Conservation (phyloP, 2,888 invertebrate genomes). For the Acleris emargana region DNA sequence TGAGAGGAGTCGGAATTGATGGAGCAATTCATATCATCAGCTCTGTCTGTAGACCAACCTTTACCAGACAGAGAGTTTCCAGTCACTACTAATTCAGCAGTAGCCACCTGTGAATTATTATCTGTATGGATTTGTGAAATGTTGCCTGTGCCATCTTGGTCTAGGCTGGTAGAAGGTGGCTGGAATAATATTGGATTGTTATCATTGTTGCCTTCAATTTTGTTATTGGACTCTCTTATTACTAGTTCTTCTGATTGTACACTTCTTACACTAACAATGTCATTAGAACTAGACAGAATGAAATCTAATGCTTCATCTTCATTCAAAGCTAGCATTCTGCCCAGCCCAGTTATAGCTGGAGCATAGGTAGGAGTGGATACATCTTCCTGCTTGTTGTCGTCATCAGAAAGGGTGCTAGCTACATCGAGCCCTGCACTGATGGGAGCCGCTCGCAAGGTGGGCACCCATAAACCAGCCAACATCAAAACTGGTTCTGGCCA, state of each 20-base stretch:
- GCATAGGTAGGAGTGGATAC: constrained; percentile 64
- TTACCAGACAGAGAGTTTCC: constrained; percentile 87
- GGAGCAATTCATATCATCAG: constrained; percentile 79
- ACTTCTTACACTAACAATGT: constrained; percentile 45
- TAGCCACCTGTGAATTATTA: constrained; percentile 63
- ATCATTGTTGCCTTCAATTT: constrained; percentile 36
- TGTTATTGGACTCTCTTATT: constrained; percentile 39
- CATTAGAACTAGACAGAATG: constrained; percentile 83
- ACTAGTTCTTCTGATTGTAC: constrained; percentile 41
- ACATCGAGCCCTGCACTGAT: constrained; percentile 91
- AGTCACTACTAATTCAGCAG: constrained; percentile 66
- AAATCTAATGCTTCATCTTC: constrained; percentile 90
- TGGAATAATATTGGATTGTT: constrained; percentile 51
- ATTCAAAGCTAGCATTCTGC: constrained; percentile 81
- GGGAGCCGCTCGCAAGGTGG: constrained; percentile 90
- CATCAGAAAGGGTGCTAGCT: constrained; percentile 84
- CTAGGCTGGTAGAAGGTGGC: constrained; percentile 65
- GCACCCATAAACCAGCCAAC: constrained; percentile 93
- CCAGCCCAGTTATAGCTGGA: constrained; percentile 68
- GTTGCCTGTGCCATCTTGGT: constrained; percentile 49
- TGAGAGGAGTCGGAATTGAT: constrained; percentile 80
- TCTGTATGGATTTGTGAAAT: constrained; percentile 63
- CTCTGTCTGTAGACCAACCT: constrained; percentile 86
- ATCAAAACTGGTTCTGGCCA: constrained; percentile 94
- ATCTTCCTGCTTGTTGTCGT: constrained; percentile 73